phyloP scores from a whole-genome alignment of 2,888 invertebrate species.

The Suillia variegata region DNA sequence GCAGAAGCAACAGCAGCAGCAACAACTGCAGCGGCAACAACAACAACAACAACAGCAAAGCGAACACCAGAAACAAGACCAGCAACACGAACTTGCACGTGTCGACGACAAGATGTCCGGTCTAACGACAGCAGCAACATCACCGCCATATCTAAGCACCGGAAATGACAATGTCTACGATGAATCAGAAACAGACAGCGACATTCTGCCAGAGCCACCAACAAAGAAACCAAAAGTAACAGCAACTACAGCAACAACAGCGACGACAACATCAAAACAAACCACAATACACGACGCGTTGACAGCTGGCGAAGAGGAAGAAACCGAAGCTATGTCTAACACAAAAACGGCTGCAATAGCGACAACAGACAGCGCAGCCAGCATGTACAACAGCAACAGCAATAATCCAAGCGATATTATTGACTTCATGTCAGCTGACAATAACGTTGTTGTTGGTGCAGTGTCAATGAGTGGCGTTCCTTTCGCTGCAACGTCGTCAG shows the following conservation, averaged over 20 bases:
- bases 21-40: neutral
- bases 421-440: too few relatives aligned
- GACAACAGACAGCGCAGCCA: neutral
- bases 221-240: conserved; percentile 47
- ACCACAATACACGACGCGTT: conserved; percentile 10
- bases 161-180: conserved; percentile 45
- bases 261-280: conserved; percentile 16
- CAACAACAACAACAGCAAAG: conserved; percentile 8
- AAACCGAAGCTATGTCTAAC: too few relatives aligned
- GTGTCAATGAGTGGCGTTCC: too few relatives aligned
- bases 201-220: conserved; percentile 55
- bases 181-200: conserved; percentile 52
- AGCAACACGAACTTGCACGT: conserved; percentile 28
- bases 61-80: conserved; percentile 23
- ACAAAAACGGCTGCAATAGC: conserved; percentile 21
- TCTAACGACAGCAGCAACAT: conserved; percentile 12
- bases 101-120: conserved; percentile 6
- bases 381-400: neutral
- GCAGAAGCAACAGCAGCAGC: too few relatives aligned
- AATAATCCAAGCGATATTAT: neutral
- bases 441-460: too few relatives aligned
- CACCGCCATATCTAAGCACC: conserved; percentile 22
- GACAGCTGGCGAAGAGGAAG: conserved; percentile 11
- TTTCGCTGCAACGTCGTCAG: too few relatives aligned
- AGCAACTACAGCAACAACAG: conserved; percentile 24